Percentiles rank a stretch among this genome's conserved stretches.
These are phyloP conservation scores for Neoascia interrupta DNA, from an alignment of 2,888 invertebrate species.

Conservation along the genomic window DNA sequence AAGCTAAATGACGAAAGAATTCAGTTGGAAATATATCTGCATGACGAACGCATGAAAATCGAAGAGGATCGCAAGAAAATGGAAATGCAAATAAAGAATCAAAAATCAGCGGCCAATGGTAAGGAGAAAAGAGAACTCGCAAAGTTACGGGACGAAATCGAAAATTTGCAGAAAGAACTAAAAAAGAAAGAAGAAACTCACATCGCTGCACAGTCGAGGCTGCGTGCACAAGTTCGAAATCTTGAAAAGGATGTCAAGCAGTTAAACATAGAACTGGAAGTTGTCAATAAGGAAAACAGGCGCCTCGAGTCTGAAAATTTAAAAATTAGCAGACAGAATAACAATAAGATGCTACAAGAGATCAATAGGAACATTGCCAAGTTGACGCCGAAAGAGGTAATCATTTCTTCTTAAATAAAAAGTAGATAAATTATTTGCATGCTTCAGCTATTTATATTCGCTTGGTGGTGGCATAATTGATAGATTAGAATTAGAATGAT, in stretches of 20 bases:
- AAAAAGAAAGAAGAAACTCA: conserved; percentile 87
- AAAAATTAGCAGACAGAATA: conserved; percentile 82
- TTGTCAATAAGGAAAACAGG: conserved; percentile 84
- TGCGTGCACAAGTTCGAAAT: conserved; percentile 87
- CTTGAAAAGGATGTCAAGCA: conserved; percentile 86
- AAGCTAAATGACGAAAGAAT: conserved; percentile 85
- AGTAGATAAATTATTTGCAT: too few species aligned
- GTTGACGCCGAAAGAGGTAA: conserved; percentile 77
- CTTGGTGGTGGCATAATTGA: too few species aligned
- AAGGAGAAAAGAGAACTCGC: conserved; percentile 87
- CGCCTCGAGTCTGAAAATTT: conserved; percentile 83
- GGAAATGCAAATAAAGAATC: conserved; percentile 85
- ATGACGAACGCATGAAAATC: conserved; percentile 86
- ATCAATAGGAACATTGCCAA: conserved; percentile 85
- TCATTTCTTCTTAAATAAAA: not conserved
- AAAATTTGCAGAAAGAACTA: conserved; percentile 84
- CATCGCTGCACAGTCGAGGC: conserved; percentile 85
- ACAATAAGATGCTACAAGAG: conserved; percentile 87
- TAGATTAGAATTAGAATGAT: too few species aligned
- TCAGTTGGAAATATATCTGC: conserved; percentile 83
- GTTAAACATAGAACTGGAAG: conserved; percentile 84
- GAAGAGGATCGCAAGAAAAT: conserved; percentile 84
- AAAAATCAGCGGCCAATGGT: conserved; percentile 83
- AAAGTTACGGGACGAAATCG: conserved; percentile 84
- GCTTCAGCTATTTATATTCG: too few species aligned